These are phyloP conservation scores for Rhinolophus ferrumequinum DNA, from an alignment of 2,113 vertebrate species.

Conservation along the genomic window DNA sequence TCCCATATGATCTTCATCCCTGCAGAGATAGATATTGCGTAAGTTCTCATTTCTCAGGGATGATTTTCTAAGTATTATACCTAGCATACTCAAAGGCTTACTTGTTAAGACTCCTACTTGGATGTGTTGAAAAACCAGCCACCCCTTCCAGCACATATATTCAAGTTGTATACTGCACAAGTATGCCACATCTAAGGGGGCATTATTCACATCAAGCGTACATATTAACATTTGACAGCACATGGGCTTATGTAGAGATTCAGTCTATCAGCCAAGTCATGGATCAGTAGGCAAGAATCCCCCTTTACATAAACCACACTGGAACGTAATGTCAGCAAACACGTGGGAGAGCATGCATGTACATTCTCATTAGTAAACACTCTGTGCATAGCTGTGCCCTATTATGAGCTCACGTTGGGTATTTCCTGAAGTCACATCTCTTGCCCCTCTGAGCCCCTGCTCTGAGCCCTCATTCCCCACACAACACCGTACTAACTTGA, in stretches of 20 bases:
- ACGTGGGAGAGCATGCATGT: neutral
- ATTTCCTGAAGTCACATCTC: neutral
- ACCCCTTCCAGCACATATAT: neutral
- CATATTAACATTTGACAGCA: neutral
- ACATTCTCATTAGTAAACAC: neutral
- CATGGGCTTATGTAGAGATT: neutral
- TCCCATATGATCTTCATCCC: neutral
- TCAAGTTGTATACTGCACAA: neutral
- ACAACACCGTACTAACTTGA: neutral
- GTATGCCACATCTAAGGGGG: neutral
- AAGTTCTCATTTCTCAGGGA: neutral
- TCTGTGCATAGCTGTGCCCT: neutral
- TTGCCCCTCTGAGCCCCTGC: neutral
- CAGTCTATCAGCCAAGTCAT: neutral
- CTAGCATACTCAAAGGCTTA: neutral
- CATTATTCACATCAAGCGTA: neutral
- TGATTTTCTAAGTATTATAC: neutral
- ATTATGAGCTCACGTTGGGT: neutral
- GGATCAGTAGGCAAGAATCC: neutral
- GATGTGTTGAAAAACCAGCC: neutral
- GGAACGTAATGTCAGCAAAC: neutral
- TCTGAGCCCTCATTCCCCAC: neutral
- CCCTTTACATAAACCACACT: neutral
- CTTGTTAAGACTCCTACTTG: neutral
- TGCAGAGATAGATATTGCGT: neutral